Evolutionary conservation across 2,113 vertebrate species (phyloP), one percentile per base, ranked within the genome.

Genomic region (Varanus komodoensis): DNA sequence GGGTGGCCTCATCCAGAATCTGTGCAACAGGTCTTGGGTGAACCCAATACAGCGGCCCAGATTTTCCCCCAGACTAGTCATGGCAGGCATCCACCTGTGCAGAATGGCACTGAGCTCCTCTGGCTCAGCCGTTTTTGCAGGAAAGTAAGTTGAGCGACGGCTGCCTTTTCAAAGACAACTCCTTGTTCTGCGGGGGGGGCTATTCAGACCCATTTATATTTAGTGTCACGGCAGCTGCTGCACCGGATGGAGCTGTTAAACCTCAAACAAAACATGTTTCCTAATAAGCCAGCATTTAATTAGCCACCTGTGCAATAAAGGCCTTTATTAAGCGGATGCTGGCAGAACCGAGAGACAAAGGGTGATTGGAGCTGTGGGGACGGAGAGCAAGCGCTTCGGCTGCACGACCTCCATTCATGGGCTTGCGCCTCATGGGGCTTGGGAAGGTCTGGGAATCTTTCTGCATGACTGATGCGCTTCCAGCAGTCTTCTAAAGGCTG

Each of bases 211-310:
- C 25, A 83, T 87, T 91, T 91, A 67, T 77, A 87, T 87, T 87
- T 78, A 91, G 80, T 57, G 34, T 27, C 17, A 17, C 80, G 32
- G 71, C 57, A 91, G 89, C 86, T 52, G 90, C 44, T 87, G 54
- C 71, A 83, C 86, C 86, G 87, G 57, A 67, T 1, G 15, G 86
- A 83, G 86, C 61, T 57, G 86, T 87, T 91, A 87, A 91, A 91
- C 57, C 71, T 91, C 89, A 87, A 89, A 87, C 79, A 91, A 87
- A 91, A 87, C 86, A 77, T 87, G 71, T 87, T 91, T 91, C 87
- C 86, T 91, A 87, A 91, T 91, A 91, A 91, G 80, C 79, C 80
- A 32, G 44, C 54, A 69, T 91, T 91, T 87, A 91, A 91, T 91
- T 87, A 87, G 90, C 80, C 90, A 91, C 85, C 80, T 87, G 90